Base-by-base conservation (phyloP, 1,140 invertebrate species). In the Cherax destructor region DNA sequence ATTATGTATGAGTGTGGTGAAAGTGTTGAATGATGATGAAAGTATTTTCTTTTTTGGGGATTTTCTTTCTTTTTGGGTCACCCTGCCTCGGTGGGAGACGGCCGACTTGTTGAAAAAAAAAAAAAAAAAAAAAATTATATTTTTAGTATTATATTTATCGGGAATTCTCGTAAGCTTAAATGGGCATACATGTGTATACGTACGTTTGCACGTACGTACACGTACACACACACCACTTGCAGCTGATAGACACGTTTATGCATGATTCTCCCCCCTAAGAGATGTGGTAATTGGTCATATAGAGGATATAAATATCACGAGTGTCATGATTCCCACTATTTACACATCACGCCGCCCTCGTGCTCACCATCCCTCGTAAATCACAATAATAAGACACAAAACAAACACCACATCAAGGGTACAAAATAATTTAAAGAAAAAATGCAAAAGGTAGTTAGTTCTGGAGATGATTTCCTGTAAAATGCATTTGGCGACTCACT, bases 181-280 rank as follows among this genome's bases (percentile, higher is more conserved):
- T 21, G 21, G 0, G 41, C 72, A 76, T 41, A 76, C 72, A 76
- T 10, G 41, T 41, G 21, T 50, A 78, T 3, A 78, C 76, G 30
- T 18, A 78, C 76, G 18, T 24, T 7, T 24, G 2, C 24, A 41
- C 76, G 18, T 24, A 78, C 76, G 30, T 24, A 78, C 76, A 78
- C 76, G 30, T 24, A 78, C 76, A 78, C 76, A 78, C 49, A 78
- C 76, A 78, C 76, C 24, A 74, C n/a, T 74, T 74, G 30, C 6
- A 30, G n/a, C n/a, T 24, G 24, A 9, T 41, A 74, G 69, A 30
- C 69, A 74, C 24, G 24, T 30, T 74, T 30, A 6, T 74, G n/a
- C 69, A 30, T n/a, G 24, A 74, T 74, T 24, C 30, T 30, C n/a
- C n/a, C n/a, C 69, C 69, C 3, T 21, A 74, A 11, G n/a, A 30